Conservation (phyloP, 2,113 vertebrate species). For the Rhinichthys klamathensis region DNA sequence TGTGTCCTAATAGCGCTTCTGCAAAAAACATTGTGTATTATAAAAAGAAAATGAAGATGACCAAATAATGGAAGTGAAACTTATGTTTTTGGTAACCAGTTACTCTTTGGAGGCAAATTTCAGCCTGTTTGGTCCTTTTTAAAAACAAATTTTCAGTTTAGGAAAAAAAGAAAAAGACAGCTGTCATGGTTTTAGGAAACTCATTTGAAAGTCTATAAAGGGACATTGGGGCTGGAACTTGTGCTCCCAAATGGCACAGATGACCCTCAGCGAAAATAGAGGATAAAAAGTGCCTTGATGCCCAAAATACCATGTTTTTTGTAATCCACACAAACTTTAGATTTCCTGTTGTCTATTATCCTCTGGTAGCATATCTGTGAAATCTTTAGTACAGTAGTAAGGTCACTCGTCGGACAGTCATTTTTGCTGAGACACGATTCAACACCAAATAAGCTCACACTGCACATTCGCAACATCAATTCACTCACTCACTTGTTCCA, state of each 20-base stretch:
- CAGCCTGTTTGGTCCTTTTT: not conserved
- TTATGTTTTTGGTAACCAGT: not conserved
- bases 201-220: conserved; percentile 21
- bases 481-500: not conserved
- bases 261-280: not conserved
- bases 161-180: not conserved
- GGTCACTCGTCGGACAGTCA: not conserved
- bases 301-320: conserved; percentile 6
- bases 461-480: not conserved
- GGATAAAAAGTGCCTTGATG: conserved; percentile 16
- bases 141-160: not conserved
- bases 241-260: not conserved
- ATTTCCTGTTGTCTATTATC: conserved; percentile 6
- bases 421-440: conserved; percentile 26
- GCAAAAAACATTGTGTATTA: conserved; percentile 41
- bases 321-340: not conserved
- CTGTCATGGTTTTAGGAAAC: not conserved
- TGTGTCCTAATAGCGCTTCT: conserved; percentile 36
- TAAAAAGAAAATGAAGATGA: conserved; percentile 13
- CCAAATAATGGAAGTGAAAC: not conserved
- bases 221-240: not conserved
- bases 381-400: conserved; percentile 9
- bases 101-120: conserved; percentile 23
- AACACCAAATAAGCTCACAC: not conserved
- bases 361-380: not conserved